These are phyloP conservation scores for Epistrophe eligans DNA, from an alignment of 2,888 invertebrate species.

Conservation along the genomic window DNA sequence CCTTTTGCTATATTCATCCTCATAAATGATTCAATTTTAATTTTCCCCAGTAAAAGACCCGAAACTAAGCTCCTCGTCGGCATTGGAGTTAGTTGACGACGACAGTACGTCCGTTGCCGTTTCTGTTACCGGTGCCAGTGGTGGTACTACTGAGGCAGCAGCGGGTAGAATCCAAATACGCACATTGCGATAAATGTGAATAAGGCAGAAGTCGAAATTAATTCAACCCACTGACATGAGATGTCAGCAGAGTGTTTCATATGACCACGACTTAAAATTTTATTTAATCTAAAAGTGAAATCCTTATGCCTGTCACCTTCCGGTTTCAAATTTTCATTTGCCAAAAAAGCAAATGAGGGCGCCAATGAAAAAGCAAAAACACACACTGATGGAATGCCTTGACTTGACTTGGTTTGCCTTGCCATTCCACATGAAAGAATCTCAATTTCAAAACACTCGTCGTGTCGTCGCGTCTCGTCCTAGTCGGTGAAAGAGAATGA, in stretches of 20 bases:
- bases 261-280: conserved; percentile 52
- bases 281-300: conserved; percentile 30
- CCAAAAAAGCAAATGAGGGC: conserved; percentile 22
- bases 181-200: conserved; percentile 49
- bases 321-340: conserved; percentile 19
- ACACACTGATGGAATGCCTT: conserved; percentile 27
- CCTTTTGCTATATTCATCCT: conserved; percentile 66
- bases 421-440: conserved; percentile 56
- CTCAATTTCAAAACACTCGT: conserved; percentile 14
- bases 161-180: conserved; percentile 14
- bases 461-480: background rate
- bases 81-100: conserved; percentile 7
- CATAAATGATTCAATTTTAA: conserved; percentile 76
- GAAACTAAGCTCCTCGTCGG: conserved; percentile 61
- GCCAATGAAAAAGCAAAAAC: conserved; percentile 44
- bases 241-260: conserved; percentile 42
- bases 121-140: background rate
- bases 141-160: background rate
- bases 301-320: conserved; percentile 10
- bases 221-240: conserved; percentile 52
- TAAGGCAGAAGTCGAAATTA: conserved; percentile 30
- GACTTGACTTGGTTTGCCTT: background rate
- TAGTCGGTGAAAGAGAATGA: background rate
- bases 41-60: conserved; percentile 69
- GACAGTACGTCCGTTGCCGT: background rate